Evolutionary conservation across 2,113 vertebrate genomes (phyloP), one percentile per base, ranked within the genome.

Genomic region (Ceyx melanurus): DNA sequence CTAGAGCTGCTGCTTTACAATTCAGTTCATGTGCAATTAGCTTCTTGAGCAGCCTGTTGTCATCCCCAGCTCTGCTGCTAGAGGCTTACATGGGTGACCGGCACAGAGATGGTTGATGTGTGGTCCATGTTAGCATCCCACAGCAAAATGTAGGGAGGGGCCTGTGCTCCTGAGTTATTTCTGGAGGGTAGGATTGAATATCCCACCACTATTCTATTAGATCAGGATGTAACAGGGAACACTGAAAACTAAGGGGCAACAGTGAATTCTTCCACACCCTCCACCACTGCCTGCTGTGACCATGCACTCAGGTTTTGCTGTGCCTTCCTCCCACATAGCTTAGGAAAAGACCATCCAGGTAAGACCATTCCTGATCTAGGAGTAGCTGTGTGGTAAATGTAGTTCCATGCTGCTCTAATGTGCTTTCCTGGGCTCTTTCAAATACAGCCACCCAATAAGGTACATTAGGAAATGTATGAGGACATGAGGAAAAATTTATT

Each of bases 1-100:
- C 50, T 2, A 66, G 82, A 88, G 91, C 78, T 89, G 78, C 76
- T 79, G 73, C 35, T 80, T 58, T 82, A 15, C 42, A 65, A 75
- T 90, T 91, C 60, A 90, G 45, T 46, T 54, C 23, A 33, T 35
- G 29, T 78, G 80, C 86, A 93, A 91, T 95, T 88, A 85, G 73
- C 71, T 88, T 61, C 66, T 92, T n/a, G 42, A 91, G 71, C 72
- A 91, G 80, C 82, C 75, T 46, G 53, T 72, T 58, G 84, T 56
- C 37, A 80, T 70, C 79, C 35, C 68, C 61, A 79, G 42, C 61
- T 29, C 51, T 8, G 7, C 22, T 46, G 42, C 56, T 17, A 40
- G 82, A 19, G 18, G 14, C 28, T 51, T 22, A 66, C 56, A 37
- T 9, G 75, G 88, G 29, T 53, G 71, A 21, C 57, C 13, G 54